phyloP scores from a whole-genome alignment of 35 echinoderm and acorn worm species.

The Chiridota heheva region DNA sequence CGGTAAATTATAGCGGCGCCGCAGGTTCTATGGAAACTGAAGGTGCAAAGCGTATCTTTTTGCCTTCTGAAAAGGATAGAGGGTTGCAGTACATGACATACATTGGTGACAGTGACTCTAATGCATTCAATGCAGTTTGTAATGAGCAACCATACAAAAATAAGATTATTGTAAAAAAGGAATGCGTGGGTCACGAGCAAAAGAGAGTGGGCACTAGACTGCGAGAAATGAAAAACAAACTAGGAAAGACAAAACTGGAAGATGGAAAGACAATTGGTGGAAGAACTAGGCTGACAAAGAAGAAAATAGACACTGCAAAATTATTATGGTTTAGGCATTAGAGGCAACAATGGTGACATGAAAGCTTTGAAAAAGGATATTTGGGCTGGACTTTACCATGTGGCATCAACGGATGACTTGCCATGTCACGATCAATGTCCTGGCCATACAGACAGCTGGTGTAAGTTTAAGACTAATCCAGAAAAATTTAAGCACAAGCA shows the following conservation, averaged over 20 bases:
- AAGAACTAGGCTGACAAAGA: conserved; percentile 33
- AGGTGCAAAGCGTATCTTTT: background rate
- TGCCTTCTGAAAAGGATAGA: background rate
- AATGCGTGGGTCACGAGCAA: conserved; percentile 32
- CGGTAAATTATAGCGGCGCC: background rate
- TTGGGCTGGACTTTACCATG: conserved; percentile 34
- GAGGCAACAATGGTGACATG: conserved; percentile 41
- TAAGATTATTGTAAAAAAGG: background rate
- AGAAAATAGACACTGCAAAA: conserved; percentile 58
- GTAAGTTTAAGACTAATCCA: background rate
- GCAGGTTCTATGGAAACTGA: conserved; percentile 13
- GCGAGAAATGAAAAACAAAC: background rate
- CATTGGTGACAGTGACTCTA: conserved; percentile 19
- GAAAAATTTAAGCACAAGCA: background rate
- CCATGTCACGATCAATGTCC: conserved; percentile 38
- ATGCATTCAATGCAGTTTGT: background rate
- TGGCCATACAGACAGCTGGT: conserved; percentile 9
- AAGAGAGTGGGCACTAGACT: conserved; percentile 17
- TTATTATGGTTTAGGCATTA: conserved; percentile 47
- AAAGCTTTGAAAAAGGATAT: conserved; percentile 42
- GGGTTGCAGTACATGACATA: conserved; percentile 9
- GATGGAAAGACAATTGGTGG: conserved; percentile 44
- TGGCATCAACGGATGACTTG: conserved; percentile 32
- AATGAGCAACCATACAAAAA: background rate
- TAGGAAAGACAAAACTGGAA: background rate